phyloP scores from a whole-genome alignment of 2,888 invertebrate species.

The Scaptomyza polygonia region DNA sequence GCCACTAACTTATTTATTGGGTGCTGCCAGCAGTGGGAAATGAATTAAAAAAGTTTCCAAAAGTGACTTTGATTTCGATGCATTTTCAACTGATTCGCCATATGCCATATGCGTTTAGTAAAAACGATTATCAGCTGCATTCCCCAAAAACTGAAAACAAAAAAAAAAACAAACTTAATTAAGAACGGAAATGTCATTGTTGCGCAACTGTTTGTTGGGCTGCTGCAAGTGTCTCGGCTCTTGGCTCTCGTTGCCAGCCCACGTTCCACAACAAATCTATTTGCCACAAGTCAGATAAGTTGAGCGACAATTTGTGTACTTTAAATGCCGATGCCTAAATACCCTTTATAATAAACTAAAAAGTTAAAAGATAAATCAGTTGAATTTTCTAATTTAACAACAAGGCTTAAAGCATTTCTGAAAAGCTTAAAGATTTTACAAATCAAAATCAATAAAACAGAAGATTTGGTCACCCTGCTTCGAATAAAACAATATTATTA shows the following conservation, averaged over 20 bases:
- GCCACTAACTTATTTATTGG: conserved; percentile 11
- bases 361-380: too few relatives aligned
- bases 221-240: conserved; percentile 35
- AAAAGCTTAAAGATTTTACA: too few relatives aligned
- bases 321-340: not conserved
- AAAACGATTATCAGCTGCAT: conserved; percentile 38
- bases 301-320: not conserved
- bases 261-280: conserved; percentile 48
- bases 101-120: conserved; percentile 10
- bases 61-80: conserved; percentile 2
- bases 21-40: conserved; percentile 38
- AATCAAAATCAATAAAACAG: too few relatives aligned
- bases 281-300: conserved; percentile 36
- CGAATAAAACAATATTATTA: not conserved
- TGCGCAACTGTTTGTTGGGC: conserved; percentile 54
- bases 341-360: conserved; percentile 7
- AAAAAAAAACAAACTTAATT: conserved; percentile 43
- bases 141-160: conserved; percentile 13
- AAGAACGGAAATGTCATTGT: conserved; percentile 67
- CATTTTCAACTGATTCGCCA: conserved; percentile 16
- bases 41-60: conserved; percentile 15
- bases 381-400: too few relatives aligned
- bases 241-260: conserved; percentile 22
- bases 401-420: too few relatives aligned
- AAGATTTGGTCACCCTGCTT: not conserved